phyloP scores from a whole-genome alignment of 92 coral and sea anemone species.

The Ricordea florida region DNA sequence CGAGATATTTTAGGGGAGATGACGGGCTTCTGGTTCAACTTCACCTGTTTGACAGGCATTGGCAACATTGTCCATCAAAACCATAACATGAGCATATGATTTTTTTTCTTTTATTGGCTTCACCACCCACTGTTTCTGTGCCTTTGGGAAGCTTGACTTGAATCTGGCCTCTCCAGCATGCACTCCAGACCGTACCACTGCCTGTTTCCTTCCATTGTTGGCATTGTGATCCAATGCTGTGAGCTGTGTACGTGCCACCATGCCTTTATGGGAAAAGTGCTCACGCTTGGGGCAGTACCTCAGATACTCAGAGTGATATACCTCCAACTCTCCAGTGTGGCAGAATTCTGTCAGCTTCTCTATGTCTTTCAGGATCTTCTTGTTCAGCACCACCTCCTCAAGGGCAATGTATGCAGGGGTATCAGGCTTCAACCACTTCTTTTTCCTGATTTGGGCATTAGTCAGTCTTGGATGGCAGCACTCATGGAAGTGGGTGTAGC shows the following conservation, averaged over 20 bases:
- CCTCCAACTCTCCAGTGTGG: too few relatives aligned
- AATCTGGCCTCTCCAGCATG: slow-evolving; percentile 12
- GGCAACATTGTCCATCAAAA: slow-evolving; percentile 23
- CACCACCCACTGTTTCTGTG: slow-evolving; percentile 47
- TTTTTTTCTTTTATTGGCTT: slow-evolving; percentile 42
- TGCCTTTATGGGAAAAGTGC: too few relatives aligned
- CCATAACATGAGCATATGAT: slow-evolving; percentile 13
- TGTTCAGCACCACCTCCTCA: slow-evolving; percentile 45
- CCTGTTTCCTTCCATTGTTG: slow-evolving; percentile 40
- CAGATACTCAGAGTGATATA: too few relatives aligned
- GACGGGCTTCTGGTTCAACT: slow-evolving; percentile 6
- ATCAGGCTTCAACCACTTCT: slow-evolving; percentile 46
- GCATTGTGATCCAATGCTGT: slow-evolving; percentile 63
- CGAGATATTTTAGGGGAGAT: slow-evolving; percentile 34
- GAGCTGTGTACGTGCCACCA: slow-evolving; percentile 59
- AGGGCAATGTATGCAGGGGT: slow-evolving; percentile 49
- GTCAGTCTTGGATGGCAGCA: slow-evolving; percentile 47
- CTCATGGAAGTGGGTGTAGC: slow-evolving; percentile 8
- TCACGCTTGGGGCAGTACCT: too few relatives aligned
- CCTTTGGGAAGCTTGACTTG: slow-evolving; percentile 50
- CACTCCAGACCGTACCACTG: slow-evolving; percentile 38
- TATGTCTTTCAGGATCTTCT: slow-evolving; percentile 41
- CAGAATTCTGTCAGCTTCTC: slow-evolving; percentile 46
- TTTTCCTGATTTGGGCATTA: slow-evolving; percentile 1
- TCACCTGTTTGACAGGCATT: slow-evolving; percentile 10